phyloP scores from a whole-genome alignment of 2,888 invertebrate genomes.

The Parapristionchus giblindavisi region DNA sequence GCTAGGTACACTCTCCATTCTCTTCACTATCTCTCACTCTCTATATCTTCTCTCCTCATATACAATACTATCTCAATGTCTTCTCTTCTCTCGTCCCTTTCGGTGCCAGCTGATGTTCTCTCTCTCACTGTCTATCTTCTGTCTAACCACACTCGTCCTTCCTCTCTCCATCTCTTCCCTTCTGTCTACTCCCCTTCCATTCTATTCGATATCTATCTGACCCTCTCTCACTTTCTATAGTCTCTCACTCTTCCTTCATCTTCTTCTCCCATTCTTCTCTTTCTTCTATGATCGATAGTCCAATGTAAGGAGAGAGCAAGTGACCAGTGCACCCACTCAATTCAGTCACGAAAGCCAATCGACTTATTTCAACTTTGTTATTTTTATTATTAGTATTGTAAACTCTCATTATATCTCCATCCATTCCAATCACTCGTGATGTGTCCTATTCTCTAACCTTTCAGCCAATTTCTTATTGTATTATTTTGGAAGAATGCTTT shows the following conservation, averaged over 20 bases:
- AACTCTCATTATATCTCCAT: too few relatives aligned
- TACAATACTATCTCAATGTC: background rate
- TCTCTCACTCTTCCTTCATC: background rate
- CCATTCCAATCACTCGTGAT: too few relatives aligned
- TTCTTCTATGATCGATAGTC: background rate
- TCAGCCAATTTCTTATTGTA: too few relatives aligned
- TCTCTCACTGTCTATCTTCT: conserved; percentile 5
- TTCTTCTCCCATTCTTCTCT: background rate
- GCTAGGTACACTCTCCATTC: too few relatives aligned
- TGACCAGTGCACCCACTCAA: background rate
- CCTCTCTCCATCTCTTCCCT: background rate
- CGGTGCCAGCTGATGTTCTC: conserved; percentile 30
- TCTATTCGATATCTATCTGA: background rate
- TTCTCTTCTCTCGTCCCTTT: conserved; percentile 21
- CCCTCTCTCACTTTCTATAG: background rate
- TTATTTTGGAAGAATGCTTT: too few relatives aligned
- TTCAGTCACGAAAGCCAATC: background rate
- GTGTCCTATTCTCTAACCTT: too few relatives aligned
- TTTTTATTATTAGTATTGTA: too few relatives aligned
- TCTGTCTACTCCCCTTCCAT: background rate
- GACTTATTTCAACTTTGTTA: too few relatives aligned
- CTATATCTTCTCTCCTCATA: background rate
- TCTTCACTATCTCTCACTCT: too few relatives aligned
- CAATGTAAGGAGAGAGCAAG: background rate
- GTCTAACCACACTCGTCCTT: background rate